Evolutionary conservation across 2,797 vertebrate species (phyloP), one percentile per base, ranked within the genome.

Genomic region (Rhynchonycteris naso): DNA sequence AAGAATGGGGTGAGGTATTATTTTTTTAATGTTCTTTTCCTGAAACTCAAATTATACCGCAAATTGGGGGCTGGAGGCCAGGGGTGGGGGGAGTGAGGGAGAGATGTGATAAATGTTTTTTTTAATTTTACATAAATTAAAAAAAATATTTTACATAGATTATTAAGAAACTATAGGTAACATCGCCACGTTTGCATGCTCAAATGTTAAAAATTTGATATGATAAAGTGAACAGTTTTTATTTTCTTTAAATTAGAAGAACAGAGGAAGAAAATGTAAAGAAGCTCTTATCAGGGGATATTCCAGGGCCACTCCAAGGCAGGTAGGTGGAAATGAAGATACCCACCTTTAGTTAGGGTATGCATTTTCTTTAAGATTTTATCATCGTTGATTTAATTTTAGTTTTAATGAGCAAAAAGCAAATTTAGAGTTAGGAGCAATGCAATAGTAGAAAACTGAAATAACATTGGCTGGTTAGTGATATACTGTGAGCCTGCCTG

Each of bases 261-360:
- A 75, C 47, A 30, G 98, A 98, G 47, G 98, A 98, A 30, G 98
- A 98, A 93, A 96, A 98, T 91, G 99, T 99, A 88, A 98, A 97
- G 71, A 98, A 97, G 78, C 97, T 98, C 68, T 92, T 97, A 72
- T 98, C 99, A 94, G 99, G 98, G 93, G 99, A 99, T 97, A 99
- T 99, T 97, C 99, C 99, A 43, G 99, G 99, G 88, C 99, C 99
- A 1, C 98, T 99, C 90, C 99, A 99, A 97, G 99, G 99, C 98
- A 99, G 99, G 99, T 99, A 98, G 97, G 99, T 94, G 66, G 66
- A 74, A 96, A 0, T 59, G n/a, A 78, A 38, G 26, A 90, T 28
- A 28, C 26, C 3, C 54, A 58, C 58, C n/a, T 96, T 94, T 74
- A 15, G 4, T 54, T 91, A 79, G 33, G 3, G 16, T 86, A 19